A percentile compares a stretch with the other conserved stretches of the same genome.
These are phyloP conservation scores for Autographa pulchrina DNA, from an alignment of 2,888 invertebrate genomes.

Conservation along the genomic window DNA sequence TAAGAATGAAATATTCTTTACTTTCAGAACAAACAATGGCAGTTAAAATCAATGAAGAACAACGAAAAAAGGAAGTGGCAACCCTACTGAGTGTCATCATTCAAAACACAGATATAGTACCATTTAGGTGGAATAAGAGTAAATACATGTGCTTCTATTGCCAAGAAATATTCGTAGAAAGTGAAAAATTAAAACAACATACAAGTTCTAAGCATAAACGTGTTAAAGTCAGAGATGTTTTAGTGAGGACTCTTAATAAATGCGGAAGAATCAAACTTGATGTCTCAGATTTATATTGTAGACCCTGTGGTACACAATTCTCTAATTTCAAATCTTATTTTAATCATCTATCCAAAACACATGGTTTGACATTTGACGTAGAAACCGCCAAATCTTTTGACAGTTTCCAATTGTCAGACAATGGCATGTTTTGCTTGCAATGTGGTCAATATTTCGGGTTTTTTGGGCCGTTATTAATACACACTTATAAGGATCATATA, in stretches of 20 bases:
- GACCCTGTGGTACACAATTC: slow-evolving; percentile 59
- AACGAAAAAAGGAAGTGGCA: slow-evolving; percentile 45
- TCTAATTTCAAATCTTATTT: slow-evolving; percentile 64
- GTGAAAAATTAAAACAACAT: slow-evolving; percentile 56
- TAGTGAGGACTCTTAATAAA: slow-evolving; percentile 45
- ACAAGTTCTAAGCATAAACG: slow-evolving; percentile 62
- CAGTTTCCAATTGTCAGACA: slow-evolving; percentile 68
- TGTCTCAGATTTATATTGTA: slow-evolving; percentile 67
- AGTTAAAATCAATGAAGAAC: slow-evolving; percentile 38
- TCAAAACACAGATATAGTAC: slow-evolving; percentile 56
- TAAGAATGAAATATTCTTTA: slow-evolving; percentile 49
- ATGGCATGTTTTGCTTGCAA: slow-evolving; percentile 67
- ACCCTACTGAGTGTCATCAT: slow-evolving; percentile 50
- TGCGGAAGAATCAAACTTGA: slow-evolving; percentile 68
- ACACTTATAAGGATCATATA: slow-evolving; percentile 66
- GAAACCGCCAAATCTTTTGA: slow-evolving; percentile 56
- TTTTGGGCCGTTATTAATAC: slow-evolving; percentile 69
- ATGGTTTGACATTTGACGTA: slow-evolving; percentile 56
- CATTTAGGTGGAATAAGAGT: slow-evolving; percentile 57
- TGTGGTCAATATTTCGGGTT: slow-evolving; percentile 72
- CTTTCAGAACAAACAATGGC: slow-evolving; percentile 44
- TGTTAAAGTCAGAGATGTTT: slow-evolving; percentile 59
- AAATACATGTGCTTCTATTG: slow-evolving; percentile 63
- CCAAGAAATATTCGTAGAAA: slow-evolving; percentile 34
- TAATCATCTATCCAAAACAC: slow-evolving; percentile 59